Conservation (phyloP, 2,113 vertebrate genomes). For the Dryoscopus gambensis region DNA sequence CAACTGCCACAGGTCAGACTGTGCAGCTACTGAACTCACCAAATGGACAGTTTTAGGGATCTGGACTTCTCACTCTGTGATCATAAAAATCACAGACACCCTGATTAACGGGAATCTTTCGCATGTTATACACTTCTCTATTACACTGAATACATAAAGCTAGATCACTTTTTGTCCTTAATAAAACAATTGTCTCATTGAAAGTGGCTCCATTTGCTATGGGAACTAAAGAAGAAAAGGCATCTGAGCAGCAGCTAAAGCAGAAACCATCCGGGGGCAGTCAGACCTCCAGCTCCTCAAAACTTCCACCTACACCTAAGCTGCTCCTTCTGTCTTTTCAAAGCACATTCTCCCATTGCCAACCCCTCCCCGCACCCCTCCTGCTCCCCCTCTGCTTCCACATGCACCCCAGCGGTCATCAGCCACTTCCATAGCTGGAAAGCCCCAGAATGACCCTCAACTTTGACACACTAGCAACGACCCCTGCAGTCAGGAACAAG, state of each 20-base stretch:
- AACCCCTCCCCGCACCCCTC: neutral
- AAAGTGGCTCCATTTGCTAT: neutral
- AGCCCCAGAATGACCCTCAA: neutral
- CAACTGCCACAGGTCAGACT: neutral
- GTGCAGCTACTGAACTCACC: neutral
- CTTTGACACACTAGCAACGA: neutral
- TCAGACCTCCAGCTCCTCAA: neutral
- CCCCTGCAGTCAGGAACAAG: neutral
- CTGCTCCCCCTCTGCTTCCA: neutral
- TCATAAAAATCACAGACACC: neutral
- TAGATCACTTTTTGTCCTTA: neutral
- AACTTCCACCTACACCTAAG: neutral
- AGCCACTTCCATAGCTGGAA: neutral
- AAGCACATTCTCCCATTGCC: neutral
- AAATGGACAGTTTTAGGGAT: neutral
- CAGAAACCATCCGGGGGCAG: neutral
- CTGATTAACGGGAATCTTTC: neutral
- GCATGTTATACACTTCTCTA: neutral
- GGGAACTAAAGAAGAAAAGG: neutral
- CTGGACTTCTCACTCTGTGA: neutral
- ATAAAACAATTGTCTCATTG: neutral
- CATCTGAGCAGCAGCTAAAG: neutral
- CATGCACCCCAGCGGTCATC: fast-evolving
- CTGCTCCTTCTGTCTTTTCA: neutral
- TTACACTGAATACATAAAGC: neutral